Evolutionary conservation across 2,797 vertebrate genomes (phyloP).

Genomic region (Liasis olivaceus): DNA sequence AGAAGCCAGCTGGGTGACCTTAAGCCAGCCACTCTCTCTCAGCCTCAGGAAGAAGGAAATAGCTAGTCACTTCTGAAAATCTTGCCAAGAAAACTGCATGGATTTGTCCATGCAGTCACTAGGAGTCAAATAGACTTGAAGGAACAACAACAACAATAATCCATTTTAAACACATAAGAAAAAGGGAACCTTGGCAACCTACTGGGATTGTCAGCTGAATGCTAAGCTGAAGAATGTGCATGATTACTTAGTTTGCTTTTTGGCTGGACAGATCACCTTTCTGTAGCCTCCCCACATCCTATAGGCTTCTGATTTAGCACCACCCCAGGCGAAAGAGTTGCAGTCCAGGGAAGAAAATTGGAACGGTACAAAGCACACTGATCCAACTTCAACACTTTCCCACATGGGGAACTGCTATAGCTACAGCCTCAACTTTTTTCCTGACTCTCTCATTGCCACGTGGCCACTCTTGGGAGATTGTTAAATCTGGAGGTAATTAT

Average conservation of each 20-base stretch:
- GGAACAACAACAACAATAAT: background rate
- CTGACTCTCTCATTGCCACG: background rate
- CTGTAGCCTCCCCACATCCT: background rate
- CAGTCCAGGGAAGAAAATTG: background rate
- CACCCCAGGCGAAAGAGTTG: background rate
- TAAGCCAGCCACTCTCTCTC: background rate
- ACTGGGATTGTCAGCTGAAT: background rate
- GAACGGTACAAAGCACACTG: background rate
- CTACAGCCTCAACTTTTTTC: background rate
- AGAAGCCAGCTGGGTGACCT: background rate
- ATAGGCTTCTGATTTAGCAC: background rate
- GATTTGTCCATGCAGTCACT: background rate
- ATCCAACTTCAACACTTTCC: background rate
- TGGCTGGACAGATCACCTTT: background rate
- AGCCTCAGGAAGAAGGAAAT: background rate
- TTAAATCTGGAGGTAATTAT: background rate
- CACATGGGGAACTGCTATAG: background rate
- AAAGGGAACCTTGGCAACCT: background rate
- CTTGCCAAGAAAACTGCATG: background rate
- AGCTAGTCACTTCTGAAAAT: background rate
- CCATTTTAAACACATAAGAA: background rate
- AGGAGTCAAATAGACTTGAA: background rate
- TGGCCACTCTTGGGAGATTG: slow-evolving; percentile 29
- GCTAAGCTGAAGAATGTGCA: background rate
- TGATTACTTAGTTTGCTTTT: background rate